Evolutionary conservation across 2,113 vertebrate species (phyloP), one percentile per base, ranked within the genome.

Genomic region (Gavia stellata): DNA sequence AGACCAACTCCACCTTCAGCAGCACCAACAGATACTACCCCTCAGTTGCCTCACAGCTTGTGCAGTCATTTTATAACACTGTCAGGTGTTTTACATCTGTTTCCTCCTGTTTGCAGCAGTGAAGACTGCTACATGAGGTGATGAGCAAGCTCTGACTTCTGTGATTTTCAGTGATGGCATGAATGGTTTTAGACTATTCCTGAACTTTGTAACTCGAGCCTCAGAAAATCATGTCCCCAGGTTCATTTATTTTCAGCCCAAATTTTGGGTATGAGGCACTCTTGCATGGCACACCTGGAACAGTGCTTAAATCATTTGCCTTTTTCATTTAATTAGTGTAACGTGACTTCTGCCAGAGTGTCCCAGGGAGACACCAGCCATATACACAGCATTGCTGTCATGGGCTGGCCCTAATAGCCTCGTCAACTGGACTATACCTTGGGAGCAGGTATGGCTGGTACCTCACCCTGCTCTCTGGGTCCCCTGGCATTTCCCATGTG

Each of bases 401-500:
- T 10, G 40, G 18, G 7, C 70, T 88, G 75, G 18, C 44, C 49
- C 61, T 58, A 28, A 7, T 3, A 50, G 13, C 38, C 8, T 29
- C 34, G 8, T 38, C 15, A 29, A 3, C 45, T 14, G 12, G 9
- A 5, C 4, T 0, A 0, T 52, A n/a, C 28, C 0, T 0, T 11
- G n/a, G 19, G 42, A 86, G 19, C 29, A 44, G 50, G 23, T 44
- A 38, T 6, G 33, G 28, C n/a, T 71, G 77, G 25, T 75, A 55
- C 25, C 6, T 66, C 55, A 45, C 21, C 10, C 34, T 0, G 0
- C 23, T 33, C 14, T 61, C 24, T 4, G 3, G 24, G 12, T 40
- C 49, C 36, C 23, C 70, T 73, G 55, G 20, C 20, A 50, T 59
- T 91, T 74, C 42, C 31, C 24, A 28, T 0, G 0, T 0, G 5